These are phyloP conservation scores for Drosophila jambulina DNA, from an alignment of 1,140 invertebrate genomes.

Conservation along the genomic window DNA sequence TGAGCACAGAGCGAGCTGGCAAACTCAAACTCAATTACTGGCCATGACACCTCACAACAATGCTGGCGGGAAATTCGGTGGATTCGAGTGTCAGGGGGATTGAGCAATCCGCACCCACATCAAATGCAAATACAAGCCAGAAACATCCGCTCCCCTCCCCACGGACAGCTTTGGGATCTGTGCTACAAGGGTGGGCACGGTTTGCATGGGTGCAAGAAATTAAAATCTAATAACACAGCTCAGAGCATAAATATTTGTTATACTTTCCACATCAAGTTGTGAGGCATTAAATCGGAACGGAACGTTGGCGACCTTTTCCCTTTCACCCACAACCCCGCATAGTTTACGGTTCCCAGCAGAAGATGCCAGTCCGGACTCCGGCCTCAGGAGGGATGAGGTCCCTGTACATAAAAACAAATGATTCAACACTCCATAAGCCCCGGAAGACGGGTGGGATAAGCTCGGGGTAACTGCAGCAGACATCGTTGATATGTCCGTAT, in stretches of 20 bases:
- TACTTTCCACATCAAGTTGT: constrained; percentile 67
- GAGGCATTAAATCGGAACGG: constrained; percentile 18
- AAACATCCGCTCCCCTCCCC: constrained; percentile 66
- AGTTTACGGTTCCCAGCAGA: constrained; percentile 42
- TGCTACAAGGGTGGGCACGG: constrained; percentile 19
- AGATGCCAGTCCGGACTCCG: not conserved
- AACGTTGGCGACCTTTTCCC: constrained; percentile 22
- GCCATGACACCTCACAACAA: constrained; percentile 78
- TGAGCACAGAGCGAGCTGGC: constrained; percentile 48
- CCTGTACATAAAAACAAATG: constrained; percentile 73
- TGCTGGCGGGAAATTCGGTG: constrained; percentile 6
- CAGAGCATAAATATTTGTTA: constrained; percentile 83
- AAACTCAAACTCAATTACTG: constrained; percentile 78
- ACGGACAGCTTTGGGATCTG: not conserved
- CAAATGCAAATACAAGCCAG: constrained; percentile 72
- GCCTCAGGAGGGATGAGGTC: constrained; percentile 14
- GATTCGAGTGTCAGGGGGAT: constrained; percentile 22
- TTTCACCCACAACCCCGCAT: constrained; percentile 49
- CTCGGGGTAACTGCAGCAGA: constrained; percentile 66
- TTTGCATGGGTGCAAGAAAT: constrained; percentile 80
- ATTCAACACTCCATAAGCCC: constrained; percentile 68
- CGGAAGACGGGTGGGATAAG: constrained; percentile 12
- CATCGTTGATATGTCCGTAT: constrained; percentile 54
- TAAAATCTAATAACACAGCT: constrained; percentile 84
- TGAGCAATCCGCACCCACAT: constrained; percentile 50